Conservation (phyloP, 2,113 vertebrate genomes). For the Panthera leo region DNA sequence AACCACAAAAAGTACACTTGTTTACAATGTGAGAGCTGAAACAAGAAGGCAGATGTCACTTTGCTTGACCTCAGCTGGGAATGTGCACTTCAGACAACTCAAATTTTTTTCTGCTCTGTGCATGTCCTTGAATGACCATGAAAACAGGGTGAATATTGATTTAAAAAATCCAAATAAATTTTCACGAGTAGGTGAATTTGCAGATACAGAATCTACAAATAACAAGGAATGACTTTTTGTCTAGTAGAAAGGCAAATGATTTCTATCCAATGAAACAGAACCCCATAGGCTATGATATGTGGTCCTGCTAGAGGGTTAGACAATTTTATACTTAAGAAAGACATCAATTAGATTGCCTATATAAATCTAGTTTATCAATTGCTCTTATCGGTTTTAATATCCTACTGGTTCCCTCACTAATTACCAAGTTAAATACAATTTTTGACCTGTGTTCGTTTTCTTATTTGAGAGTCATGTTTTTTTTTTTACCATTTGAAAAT, state of each 20-base stretch:
- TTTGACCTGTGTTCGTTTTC: background rate
- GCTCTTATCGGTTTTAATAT: background rate
- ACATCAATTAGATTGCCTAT: background rate
- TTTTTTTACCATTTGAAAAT: conserved; percentile 6
- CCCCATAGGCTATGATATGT: background rate
- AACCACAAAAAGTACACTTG: background rate
- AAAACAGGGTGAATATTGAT: background rate
- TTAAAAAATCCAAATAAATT: background rate
- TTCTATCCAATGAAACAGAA: background rate
- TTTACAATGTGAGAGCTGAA: background rate
- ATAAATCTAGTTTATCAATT: background rate
- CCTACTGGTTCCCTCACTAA: background rate
- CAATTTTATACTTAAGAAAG: background rate
- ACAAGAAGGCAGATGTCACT: background rate
- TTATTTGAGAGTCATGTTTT: background rate
- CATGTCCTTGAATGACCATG: background rate
- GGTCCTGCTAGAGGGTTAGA: background rate
- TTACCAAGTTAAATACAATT: background rate
- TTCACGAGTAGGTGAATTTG: background rate
- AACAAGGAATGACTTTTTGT: background rate
- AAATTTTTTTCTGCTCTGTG: background rate
- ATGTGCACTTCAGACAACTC: background rate
- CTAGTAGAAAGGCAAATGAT: background rate
- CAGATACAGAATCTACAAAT: background rate
- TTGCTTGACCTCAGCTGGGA: background rate